These are phyloP conservation scores for Eupithecia subfuscata DNA, from an alignment of 2,888 invertebrate genomes.

Conservation along the genomic window DNA sequence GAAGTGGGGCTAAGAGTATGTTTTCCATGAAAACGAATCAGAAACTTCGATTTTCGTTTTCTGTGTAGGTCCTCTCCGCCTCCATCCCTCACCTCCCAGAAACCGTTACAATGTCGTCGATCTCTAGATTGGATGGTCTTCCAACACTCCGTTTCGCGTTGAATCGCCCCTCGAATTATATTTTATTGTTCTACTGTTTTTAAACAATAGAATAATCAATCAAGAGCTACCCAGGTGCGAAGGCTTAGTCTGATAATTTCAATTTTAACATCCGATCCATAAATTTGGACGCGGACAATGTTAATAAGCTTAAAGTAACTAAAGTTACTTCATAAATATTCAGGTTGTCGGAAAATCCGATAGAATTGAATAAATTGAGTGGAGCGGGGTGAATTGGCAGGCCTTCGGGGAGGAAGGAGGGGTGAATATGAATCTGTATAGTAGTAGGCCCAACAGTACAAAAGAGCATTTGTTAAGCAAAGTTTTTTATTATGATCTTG, in stretches of 20 bases:
- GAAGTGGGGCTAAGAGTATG: too few species aligned
- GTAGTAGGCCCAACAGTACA: background rate
- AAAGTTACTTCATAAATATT: constrained; percentile 75
- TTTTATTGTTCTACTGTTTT: too few species aligned
- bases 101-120: too few species aligned
- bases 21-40: too few species aligned
- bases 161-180: too few species aligned
- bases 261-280: constrained; percentile 49
- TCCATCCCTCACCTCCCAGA: too few species aligned
- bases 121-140: too few species aligned
- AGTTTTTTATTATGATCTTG: background rate
- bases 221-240: background rate
- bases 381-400: constrained; percentile 60
- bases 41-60: too few species aligned
- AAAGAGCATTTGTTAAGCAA: too few species aligned
- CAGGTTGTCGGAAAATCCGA: constrained; percentile 61
- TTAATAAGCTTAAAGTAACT: constrained; percentile 62
- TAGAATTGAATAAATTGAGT: constrained; percentile 68
- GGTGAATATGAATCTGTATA: constrained; percentile 15
- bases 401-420: constrained; percentile 26
- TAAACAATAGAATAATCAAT: background rate
- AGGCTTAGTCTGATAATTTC: constrained; percentile 42
- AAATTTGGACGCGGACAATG: constrained; percentile 55
- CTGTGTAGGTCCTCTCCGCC: too few species aligned
- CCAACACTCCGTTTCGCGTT: too few species aligned